A percentile compares a stretch with the other conserved stretches of the same genome.
Evolutionary conservation across 2,113 vertebrate genomes (phyloP).

Genomic region (Trematocara unimaculatum): DNA sequence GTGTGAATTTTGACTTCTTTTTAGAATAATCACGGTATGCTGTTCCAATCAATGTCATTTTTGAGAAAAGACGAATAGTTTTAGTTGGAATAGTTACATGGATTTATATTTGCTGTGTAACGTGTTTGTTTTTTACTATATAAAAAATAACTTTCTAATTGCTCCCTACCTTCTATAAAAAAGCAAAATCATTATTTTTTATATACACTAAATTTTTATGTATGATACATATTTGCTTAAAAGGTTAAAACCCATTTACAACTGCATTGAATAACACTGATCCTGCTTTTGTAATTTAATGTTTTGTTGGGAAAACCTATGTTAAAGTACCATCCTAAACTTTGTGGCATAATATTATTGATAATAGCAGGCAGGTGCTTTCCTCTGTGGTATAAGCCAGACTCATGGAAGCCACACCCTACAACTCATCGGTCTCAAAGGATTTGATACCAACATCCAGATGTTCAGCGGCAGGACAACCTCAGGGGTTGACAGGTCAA

Average conservation of each 20-base stretch:
- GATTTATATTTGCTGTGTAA: neutral
- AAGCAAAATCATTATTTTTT: neutral
- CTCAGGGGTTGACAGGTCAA: neutral
- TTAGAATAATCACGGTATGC: neutral
- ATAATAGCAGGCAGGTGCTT: neutral
- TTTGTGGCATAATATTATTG: neutral
- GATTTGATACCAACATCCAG: neutral
- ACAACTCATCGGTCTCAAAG: neutral
- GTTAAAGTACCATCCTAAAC: neutral
- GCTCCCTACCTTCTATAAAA: neutral
- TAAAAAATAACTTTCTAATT: neutral
- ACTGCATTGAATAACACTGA: neutral
- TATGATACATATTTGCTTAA: neutral
- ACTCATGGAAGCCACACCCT: neutral
- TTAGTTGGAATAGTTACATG: neutral
- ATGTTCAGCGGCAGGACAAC: neutral
- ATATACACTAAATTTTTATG: neutral
- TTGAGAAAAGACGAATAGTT: fast-evolving
- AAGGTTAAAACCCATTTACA: fast-evolving
- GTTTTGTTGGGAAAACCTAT: neutral
- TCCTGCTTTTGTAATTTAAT: neutral
- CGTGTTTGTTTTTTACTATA: neutral
- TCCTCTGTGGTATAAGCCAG: neutral
- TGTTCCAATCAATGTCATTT: neutral
- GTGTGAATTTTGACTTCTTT: neutral